phyloP scores from a whole-genome alignment of 1,140 invertebrate genomes.

The Melipona quadrifasciata region DNA sequence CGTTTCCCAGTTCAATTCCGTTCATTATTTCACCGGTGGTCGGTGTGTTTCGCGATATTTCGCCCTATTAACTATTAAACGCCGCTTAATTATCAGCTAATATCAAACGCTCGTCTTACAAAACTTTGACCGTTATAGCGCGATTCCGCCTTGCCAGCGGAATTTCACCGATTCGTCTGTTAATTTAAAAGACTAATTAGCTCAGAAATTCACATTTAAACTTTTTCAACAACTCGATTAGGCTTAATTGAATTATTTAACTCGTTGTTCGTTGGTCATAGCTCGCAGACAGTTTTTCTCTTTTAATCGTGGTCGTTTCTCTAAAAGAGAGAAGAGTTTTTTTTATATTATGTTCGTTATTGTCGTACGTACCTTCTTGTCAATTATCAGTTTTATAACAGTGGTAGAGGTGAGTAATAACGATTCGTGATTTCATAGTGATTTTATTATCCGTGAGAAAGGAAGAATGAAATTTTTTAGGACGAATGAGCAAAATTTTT shows the following conservation, averaged over 20 bases:
- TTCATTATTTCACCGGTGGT: slow-evolving; percentile 18
- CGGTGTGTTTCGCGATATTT: slow-evolving; percentile 33
- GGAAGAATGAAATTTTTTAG: background rate
- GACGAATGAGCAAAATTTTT: too few relatives aligned
- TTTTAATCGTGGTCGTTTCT: too few relatives aligned
- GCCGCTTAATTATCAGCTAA: slow-evolving; percentile 15
- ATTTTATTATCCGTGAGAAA: too few relatives aligned
- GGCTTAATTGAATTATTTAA: background rate
- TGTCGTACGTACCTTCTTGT: too few relatives aligned
- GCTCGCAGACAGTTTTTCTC: background rate
- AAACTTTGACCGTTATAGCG: background rate
- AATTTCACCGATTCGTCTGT: too few relatives aligned
- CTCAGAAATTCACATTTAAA: background rate
- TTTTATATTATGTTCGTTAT: too few relatives aligned
- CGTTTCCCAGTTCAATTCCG: slow-evolving; percentile 29
- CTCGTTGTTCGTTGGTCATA: background rate
- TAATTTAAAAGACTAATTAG: background rate
- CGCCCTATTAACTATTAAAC: slow-evolving; percentile 19
- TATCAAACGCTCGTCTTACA: background rate
- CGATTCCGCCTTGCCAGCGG: background rate
- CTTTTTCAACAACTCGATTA: background rate
- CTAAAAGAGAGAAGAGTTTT: too few relatives aligned
- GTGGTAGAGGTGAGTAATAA: too few relatives aligned
- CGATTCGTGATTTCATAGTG: too few relatives aligned
- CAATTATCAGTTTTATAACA: too few relatives aligned